Conservation (phyloP, 1,140 invertebrate species). For the Dreissena rostriformis region DNA sequence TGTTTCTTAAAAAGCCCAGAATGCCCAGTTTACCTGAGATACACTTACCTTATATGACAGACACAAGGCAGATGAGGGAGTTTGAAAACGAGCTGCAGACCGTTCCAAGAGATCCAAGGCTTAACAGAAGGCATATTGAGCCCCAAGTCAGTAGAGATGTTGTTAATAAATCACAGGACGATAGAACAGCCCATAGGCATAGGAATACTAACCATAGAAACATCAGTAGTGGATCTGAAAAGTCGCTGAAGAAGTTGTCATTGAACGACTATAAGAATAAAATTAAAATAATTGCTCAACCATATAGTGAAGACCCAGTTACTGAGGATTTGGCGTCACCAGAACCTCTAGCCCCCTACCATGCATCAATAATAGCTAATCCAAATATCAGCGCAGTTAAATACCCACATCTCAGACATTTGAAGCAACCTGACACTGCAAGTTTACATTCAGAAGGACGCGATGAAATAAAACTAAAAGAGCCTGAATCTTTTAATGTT, state of each 20-base stretch:
- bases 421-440: no score
- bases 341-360: not conserved
- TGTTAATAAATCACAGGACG: not conserved
- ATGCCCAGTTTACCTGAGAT: slow-evolving; percentile 32
- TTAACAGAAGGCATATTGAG: not conserved
- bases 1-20: slow-evolving; percentile 7
- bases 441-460: no score
- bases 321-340: not conserved
- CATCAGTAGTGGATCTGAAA: slow-evolving; percentile 4
- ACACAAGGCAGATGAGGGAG: slow-evolving; percentile 13
- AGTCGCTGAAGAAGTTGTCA: slow-evolving; percentile 32
- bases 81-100: not conserved
- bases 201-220: no score
- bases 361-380: not conserved
- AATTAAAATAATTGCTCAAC: slow-evolving; percentile 10
- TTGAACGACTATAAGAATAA: slow-evolving; percentile 55
- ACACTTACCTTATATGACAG: slow-evolving; percentile 8
- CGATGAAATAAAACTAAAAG: no score
- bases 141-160: not conserved
- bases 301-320: not conserved
- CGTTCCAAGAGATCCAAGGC: not conserved
- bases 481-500: no score
- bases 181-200: no score
- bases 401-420: not conserved
- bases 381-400: not conserved